These are phyloP conservation scores for Acrobasis consociella DNA, from an alignment of 2,888 invertebrate species.

Conservation along the genomic window DNA sequence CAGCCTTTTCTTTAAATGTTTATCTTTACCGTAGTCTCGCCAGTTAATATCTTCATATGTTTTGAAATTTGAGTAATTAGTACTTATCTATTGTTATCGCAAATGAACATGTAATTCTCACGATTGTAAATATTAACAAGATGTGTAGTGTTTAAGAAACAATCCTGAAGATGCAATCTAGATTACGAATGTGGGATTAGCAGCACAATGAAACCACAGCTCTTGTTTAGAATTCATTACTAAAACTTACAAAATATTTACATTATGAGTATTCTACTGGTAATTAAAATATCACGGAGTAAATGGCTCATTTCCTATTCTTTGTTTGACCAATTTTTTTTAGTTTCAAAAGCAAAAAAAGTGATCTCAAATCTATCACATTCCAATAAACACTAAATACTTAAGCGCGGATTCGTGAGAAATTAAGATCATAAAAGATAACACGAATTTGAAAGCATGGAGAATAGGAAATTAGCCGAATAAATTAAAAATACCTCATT, in stretches of 20 bases:
- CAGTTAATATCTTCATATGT: no score
- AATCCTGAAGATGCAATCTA: slow-evolving; percentile 4
- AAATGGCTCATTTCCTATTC: slow-evolving; percentile 1
- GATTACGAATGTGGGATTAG: not conserved
- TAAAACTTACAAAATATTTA: slow-evolving; percentile 62
- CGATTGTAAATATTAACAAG: not conserved
- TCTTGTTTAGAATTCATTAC: slow-evolving; percentile 47
- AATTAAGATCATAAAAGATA: no score
- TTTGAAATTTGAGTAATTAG: no score
- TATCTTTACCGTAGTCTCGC: no score
- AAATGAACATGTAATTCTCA: not conserved
- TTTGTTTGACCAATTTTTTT: not conserved
- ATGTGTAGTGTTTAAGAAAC: not conserved
- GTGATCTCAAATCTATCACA: no score
- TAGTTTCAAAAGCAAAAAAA: no score
- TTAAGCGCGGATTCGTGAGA: no score
- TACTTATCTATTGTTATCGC: not conserved
- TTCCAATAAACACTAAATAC: no score
- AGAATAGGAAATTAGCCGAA: slow-evolving; percentile 28
- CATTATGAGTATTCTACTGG: slow-evolving; percentile 61
- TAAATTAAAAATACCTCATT: slow-evolving; percentile 54
- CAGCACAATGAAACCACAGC: slow-evolving; percentile 39
- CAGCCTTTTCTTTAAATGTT: no score
- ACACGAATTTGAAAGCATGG: not conserved
- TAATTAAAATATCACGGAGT: slow-evolving; percentile 32